Conservation (phyloP, 2,888 invertebrate genomes). For the Lycocerus yunnanus region DNA sequence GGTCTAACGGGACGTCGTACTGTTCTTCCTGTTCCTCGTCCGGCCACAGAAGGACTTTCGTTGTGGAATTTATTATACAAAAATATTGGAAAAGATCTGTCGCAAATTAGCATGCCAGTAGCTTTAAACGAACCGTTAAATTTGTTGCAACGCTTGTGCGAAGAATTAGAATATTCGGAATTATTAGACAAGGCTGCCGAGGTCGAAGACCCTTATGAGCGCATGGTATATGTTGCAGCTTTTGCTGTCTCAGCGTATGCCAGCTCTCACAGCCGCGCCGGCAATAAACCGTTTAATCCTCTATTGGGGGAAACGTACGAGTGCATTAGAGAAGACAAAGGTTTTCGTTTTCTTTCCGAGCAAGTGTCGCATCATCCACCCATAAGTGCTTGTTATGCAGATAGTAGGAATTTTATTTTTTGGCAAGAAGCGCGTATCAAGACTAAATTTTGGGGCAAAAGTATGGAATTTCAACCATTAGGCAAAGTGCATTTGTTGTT, state of each 20-base stretch:
- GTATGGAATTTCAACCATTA: slow-evolving; percentile 85
- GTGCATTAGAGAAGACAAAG: slow-evolving; percentile 75
- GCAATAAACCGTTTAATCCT: slow-evolving; percentile 86
- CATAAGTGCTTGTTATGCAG: slow-evolving; percentile 79
- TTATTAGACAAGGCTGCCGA: slow-evolving; percentile 76
- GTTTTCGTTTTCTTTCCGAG: slow-evolving; percentile 78
- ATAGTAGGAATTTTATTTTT: slow-evolving; percentile 75
- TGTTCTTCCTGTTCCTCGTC: slow-evolving; percentile 71
- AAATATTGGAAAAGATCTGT: slow-evolving; percentile 85
- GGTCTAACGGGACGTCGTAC: slow-evolving; percentile 63
- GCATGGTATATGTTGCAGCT: slow-evolving; percentile 77
- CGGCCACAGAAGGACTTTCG: slow-evolving; percentile 76
- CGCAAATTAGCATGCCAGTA: slow-evolving; percentile 86
- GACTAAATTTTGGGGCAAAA: slow-evolving; percentile 90
- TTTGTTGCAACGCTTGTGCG: slow-evolving; percentile 79
- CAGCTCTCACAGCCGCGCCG: slow-evolving; percentile 72
- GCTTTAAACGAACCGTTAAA: slow-evolving; percentile 84
- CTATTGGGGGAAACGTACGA: slow-evolving; percentile 83
- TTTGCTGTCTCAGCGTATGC: slow-evolving; percentile 84
- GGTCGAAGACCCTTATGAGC: slow-evolving; percentile 67
- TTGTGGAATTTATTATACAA: slow-evolving; percentile 80
- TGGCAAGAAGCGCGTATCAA: slow-evolving; percentile 85
- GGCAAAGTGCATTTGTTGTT: slow-evolving; percentile 70
- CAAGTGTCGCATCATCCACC: slow-evolving; percentile 89
- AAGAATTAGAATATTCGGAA: slow-evolving; percentile 83